Conservation (phyloP, 2,797 vertebrate species). For the Eutrigla gurnardus region DNA sequence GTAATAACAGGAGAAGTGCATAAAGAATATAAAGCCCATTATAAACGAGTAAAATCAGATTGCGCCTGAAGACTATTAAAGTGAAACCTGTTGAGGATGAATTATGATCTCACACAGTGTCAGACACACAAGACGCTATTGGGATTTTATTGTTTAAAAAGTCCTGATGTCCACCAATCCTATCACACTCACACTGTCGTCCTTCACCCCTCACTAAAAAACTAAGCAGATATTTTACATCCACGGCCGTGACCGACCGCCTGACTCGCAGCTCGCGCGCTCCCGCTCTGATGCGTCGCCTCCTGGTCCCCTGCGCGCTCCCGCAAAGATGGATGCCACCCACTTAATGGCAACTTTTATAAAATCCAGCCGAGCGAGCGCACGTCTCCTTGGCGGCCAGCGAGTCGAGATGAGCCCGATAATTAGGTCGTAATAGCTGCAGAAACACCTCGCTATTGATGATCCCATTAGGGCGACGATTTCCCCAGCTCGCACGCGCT, state of each 20-base stretch:
- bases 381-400: constrained; percentile 81
- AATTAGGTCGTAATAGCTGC: constrained; percentile 83
- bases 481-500: constrained; percentile 44
- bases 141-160: neutral
- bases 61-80: neutral
- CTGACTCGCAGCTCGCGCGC: constrained; percentile 41
- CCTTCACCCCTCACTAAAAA: neutral
- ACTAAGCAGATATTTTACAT: neutral
- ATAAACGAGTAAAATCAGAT: neutral
- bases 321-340: constrained; percentile 67
- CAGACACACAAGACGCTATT: neutral
- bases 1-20: neutral
- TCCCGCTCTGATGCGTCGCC: constrained; percentile 42
- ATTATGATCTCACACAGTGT: neutral
- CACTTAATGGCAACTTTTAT: constrained; percentile 84
- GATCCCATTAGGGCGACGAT: constrained; percentile 76
- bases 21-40: neutral
- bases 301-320: constrained; percentile 46
- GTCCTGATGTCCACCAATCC: neutral
- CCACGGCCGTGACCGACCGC: neutral
- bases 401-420: constrained; percentile 83
- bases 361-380: constrained; percentile 73
- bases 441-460: constrained; percentile 81
- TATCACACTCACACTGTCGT: neutral
- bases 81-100: neutral